Base-by-base conservation (phyloP, 2,797 vertebrate genomes). In the Adrianichthys oophorus region DNA sequence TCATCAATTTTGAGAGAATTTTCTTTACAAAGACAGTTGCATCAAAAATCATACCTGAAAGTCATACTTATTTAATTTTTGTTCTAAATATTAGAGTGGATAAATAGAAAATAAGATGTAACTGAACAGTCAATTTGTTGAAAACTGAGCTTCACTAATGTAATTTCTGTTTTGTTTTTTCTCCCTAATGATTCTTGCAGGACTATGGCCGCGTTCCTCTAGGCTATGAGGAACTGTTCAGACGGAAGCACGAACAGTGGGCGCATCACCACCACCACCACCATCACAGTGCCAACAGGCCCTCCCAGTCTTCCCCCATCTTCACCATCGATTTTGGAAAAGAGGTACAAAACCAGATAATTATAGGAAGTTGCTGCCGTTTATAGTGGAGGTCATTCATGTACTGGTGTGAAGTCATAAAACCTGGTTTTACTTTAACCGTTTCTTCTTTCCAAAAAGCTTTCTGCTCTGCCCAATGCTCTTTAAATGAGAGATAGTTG, bases 211-310 rank as follows among this genome's bases (percentile, higher is more conserved):
- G 85, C 15, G 83, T 89, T 55, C 84, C 88, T 63, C 69, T 92
- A 52, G 92, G 94, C 72, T 96, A 95, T 4, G 96, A 98, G 68
- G 95, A 98, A 73, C 91, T 95, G 12, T 91, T 95, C 75, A 90
- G 94, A 75, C 92, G 94, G 85, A 97, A 96, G 76, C 93, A 95
- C 5, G 96, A 98, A 54, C 96, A 96, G 72, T 97, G 96, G 96
- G 90, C 93, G 2, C 94, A 88, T 83, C 77, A 84, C 84, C 93
- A 85, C 80, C 94, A 85, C 80, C 94, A 87, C 85, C 32, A 37
- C 32, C 94, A 89, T 89, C 78, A 83, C 91, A 65, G 87, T 90
- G 72, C 90, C 91, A 88, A 74, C 92, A 89, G 94, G 90, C 94
- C 92, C 62, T 93, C 95, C 51, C 95, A 94, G 62, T 94, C 95